Evolutionary conservation across 92 coral and sea anemone species (phyloP), one percentile per base, ranked within the genome.

Genomic region (Porites evermanni): DNA sequence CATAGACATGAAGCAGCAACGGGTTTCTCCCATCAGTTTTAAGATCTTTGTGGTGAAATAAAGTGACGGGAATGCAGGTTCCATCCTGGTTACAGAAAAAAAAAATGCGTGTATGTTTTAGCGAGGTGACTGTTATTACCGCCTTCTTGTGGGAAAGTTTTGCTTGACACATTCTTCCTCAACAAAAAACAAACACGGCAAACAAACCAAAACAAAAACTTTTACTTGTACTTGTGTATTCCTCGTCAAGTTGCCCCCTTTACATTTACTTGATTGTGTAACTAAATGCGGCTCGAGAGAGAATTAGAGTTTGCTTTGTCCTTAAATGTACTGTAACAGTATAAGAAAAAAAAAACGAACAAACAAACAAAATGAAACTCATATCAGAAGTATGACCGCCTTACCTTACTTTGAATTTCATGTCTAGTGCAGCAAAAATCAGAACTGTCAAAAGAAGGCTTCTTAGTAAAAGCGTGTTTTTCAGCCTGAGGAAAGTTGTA

Each of bases 1-100:
- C 99, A 81, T 97, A 97, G 23, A 95, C 99, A 60, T 95, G 95
- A 1, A 92, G 85, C 79, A 95, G 72, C 85, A 93, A 76, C 1
- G 99, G 99, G 77, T 93, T 92, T 47, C 80, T 84, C 67, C 98
- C 94, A 56, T 93, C 90, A 81, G 60, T 77, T 24, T 95, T 88
- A 60, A 95, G 91, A 73, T 84, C 90, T 86, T 86, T 95, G 77
- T 87, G 90, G 82, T 93, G 99, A 79, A 97, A 95, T 53, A 97
- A 86, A 1, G 99, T 95, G 54, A 97, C 80, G 0, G 99, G 99
- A 51, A 97, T 87, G 67, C 72, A 77, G 1, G 97, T 95, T 29
- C 99, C 99, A 80, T 97, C 99, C 99, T 96, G 53, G 24, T 52
- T n/a, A 61, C n/a, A 79, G 38, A 18, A 47, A 60, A 19, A 19